These are phyloP conservation scores for Acanthacorydalis orientalis DNA, from an alignment of 2,888 invertebrate species.

Conservation along the genomic window DNA sequence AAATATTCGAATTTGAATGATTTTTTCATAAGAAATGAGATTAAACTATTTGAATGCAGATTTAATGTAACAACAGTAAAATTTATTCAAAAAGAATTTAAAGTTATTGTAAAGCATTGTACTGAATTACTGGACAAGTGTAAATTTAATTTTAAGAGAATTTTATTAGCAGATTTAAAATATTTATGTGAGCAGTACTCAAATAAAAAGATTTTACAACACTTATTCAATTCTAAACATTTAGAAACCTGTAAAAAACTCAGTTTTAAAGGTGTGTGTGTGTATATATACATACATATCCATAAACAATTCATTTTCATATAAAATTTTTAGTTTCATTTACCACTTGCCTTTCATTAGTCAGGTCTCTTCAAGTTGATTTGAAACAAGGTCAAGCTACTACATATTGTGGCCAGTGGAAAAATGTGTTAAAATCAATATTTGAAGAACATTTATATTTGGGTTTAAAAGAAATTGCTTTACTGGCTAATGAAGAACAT, in stretches of 20 bases:
- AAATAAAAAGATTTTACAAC: background rate
- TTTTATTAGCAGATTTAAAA: background rate
- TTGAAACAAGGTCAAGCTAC: conserved; percentile 31
- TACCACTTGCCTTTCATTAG: conserved; percentile 17
- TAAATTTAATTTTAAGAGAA: background rate
- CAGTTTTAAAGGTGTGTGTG: background rate
- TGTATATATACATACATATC: background rate
- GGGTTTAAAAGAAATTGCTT: conserved; percentile 15
- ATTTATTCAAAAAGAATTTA: conserved; percentile 5
- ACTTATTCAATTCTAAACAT: background rate
- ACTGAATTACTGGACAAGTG: too few relatives aligned
- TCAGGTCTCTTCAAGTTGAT: conserved; percentile 33
- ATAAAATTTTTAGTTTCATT: background rate
- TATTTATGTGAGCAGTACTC: background rate
- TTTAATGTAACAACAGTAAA: conserved; percentile 3
- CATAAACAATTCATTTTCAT: too few relatives aligned
- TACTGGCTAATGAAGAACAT: background rate
- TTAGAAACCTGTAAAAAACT: background rate
- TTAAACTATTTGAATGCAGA: conserved; percentile 18
- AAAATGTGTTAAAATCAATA: conserved; percentile 28
- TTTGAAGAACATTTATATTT: conserved; percentile 28
- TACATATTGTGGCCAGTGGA: conserved; percentile 40
- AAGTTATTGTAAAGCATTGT: too few relatives aligned
- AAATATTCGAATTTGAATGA: conserved; percentile 21
- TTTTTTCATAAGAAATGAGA: conserved; percentile 25